Base-by-base conservation (phyloP, 2,797 vertebrate genomes). In the Poeciliopsis gracilis region DNA sequence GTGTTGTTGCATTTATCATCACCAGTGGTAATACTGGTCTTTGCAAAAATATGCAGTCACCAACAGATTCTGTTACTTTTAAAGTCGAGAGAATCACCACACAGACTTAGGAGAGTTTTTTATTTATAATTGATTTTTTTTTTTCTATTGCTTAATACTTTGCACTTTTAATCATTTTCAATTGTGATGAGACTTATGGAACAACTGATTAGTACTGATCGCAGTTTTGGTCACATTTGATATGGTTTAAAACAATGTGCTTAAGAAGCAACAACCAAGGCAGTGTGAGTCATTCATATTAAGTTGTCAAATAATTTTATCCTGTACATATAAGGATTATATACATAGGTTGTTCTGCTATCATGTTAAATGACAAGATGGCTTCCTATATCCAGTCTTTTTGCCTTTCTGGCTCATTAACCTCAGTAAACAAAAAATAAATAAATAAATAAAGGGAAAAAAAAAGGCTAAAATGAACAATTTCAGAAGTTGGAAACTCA, bases 1-100 rank as follows among this genome's bases (percentile, higher is more conserved):
- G 30, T 73, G 30, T 63, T 76, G n/a, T 79, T 72, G 69, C 69
- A 78, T 81, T 80, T 82, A 16, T 79, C 77, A 78, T 45, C 25
- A 43, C 66, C 66, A 28, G 25, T 69, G 41, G 25, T 45, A 13
- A 43, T 69, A 16, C 38, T n/a, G 2, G 66, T 25, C 20, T n/a
- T 69, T 69, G 38, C 2, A n/a, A 7, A 46, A 33, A 66, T 9
- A 63, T 63, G 15, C 59, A 3, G 1, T 74, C 15, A 4, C 49
- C 10, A 18, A 7, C 36, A 45, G 36, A 73, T 76, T 70, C 20
- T 71, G 61, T 74, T 84, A 4, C 73, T 79, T 78, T 82, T n/a
- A 47, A 57, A 76, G 38, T 82, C 53, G 67, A 53, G 8, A 71
- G 46, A 38, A 43, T 36, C 43, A 67, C 57, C 33, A 53, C 23